Conservation (phyloP, 2,797 vertebrate species). For the Anisognathus igniventris region DNA sequence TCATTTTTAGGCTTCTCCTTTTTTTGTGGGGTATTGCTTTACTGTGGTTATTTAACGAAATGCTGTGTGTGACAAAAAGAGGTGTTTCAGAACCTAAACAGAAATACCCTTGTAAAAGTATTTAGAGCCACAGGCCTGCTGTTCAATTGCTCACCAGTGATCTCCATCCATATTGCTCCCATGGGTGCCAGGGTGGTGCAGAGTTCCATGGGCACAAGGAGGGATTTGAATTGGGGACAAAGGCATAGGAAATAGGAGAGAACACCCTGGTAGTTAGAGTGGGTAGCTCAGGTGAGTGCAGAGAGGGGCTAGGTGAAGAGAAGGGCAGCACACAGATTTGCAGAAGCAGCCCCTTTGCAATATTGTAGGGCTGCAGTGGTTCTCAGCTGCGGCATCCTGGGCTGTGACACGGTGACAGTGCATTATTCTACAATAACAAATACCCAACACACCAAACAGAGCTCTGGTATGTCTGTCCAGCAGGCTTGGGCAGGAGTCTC, state of each 20-base stretch:
- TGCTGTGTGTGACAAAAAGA: neutral
- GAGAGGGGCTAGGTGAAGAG: neutral
- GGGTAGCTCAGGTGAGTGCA: neutral
- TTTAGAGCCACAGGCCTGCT: neutral
- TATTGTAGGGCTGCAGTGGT: neutral
- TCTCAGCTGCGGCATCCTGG: neutral
- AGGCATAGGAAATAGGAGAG: neutral
- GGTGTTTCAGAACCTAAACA: neutral
- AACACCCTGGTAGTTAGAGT: neutral
- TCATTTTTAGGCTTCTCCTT: neutral
- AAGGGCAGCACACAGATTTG: neutral
- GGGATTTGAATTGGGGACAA: neutral
- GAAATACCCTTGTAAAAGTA: neutral
- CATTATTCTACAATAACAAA: rapidly evolving
- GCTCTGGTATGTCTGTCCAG: neutral
- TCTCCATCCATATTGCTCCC: neutral
- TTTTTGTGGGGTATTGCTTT: neutral
- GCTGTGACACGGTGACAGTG: rapidly evolving
- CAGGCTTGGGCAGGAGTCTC: neutral
- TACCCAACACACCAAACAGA: neutral
- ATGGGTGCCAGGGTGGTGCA: neutral
- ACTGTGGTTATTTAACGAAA: neutral
- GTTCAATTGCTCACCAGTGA: neutral
- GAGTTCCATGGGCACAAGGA: neutral
- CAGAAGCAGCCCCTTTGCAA: neutral